Percentiles rank a stretch among this genome's conserved stretches.
These are phyloP conservation scores for Drosophila glabriapex DNA, from an alignment of 2,888 invertebrate genomes.

Conservation along the genomic window DNA sequence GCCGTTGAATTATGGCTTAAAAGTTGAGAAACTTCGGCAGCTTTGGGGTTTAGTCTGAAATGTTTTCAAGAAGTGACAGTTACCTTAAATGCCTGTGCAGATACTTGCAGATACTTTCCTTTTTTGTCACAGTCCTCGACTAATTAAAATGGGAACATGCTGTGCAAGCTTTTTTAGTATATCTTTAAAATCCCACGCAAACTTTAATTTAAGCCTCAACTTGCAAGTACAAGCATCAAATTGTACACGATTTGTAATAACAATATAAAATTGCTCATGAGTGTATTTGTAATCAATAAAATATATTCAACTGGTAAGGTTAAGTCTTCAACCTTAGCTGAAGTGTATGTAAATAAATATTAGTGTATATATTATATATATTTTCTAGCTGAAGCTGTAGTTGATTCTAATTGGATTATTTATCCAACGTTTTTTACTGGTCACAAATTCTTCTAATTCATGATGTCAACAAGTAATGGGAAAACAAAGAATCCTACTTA, in stretches of 20 bases:
- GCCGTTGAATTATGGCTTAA: conserved; percentile 3
- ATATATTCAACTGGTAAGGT: not conserved
- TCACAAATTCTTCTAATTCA: not conserved
- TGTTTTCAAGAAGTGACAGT: conserved; percentile 3
- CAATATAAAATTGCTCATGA: not conserved
- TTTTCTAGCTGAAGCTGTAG: not conserved
- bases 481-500: not conserved
- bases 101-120: not conserved
- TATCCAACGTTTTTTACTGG: not conserved
- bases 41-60: not conserved
- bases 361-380: not conserved
- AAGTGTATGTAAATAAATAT: not conserved
- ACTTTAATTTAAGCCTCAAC: not conserved
- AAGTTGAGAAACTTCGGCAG: conserved; percentile 4
- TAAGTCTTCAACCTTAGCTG: not conserved
- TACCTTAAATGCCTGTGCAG: not conserved
- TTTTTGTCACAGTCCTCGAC: not conserved
- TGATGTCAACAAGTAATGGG: not conserved
- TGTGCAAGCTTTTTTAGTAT: not conserved
- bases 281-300: not conserved
- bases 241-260: no score
- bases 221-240: no score
- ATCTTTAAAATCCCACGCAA: not conserved
- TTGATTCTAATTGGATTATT: not conserved
- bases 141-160: not conserved